Evolutionary conservation across 2,113 vertebrate genomes (phyloP).

Genomic region (Erythrocercus mccallii): DNA sequence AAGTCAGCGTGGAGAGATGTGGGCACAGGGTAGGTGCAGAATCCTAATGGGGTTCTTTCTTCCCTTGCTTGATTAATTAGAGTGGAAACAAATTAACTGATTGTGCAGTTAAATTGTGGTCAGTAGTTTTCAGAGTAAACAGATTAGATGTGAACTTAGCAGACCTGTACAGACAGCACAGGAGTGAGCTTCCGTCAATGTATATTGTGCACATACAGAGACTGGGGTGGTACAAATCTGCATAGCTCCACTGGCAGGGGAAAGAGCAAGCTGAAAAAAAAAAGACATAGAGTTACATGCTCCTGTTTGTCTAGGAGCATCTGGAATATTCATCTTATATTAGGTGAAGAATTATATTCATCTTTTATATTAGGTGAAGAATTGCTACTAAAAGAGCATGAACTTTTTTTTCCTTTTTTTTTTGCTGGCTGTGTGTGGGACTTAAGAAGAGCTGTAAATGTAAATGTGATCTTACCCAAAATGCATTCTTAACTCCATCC

Average conservation of each 20-base stretch:
- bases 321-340: not conserved
- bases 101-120: not conserved
- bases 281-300: too few relatives aligned
- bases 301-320: not conserved
- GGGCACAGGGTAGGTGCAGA: not conserved
- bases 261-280: not conserved
- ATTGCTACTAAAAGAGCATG: not conserved
- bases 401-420: not conserved
- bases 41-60: not conserved
- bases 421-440: not conserved
- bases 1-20: fast-evolving
- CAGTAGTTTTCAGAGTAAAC: not conserved
- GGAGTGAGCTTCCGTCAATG: not conserved
- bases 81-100: not conserved
- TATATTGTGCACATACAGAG: not conserved
- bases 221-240: not conserved
- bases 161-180: not conserved
- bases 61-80: not conserved
- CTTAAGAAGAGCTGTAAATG: not conserved
- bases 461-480: not conserved
- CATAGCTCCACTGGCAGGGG: not conserved
- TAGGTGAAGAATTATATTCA: not conserved
- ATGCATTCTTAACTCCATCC: not conserved
- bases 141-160: not conserved
- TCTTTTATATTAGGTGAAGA: not conserved